Base-by-base conservation (phyloP, 2,113 vertebrate species). In the Paraplagusia blochii region DNA sequence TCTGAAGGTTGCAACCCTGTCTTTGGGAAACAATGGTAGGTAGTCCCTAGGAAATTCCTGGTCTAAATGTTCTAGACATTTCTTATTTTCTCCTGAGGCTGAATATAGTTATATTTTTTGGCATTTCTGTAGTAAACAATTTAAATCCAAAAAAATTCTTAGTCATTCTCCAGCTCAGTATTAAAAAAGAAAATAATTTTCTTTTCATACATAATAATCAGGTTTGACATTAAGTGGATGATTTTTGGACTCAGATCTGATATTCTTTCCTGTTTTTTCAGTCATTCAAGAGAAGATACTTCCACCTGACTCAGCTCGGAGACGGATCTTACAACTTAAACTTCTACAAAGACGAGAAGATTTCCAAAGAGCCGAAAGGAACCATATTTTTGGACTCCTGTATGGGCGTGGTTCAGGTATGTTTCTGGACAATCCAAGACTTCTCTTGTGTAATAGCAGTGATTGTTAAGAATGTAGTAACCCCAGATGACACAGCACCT, bases 261-360 rank as follows among this genome's bases (percentile, higher is more conserved):
- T 10, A 36, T 5, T 12, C 19, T 52, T 67, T 47, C 76, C 48
- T 58, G 50, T 43, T 58, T 8, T 76, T 80, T 42, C 81, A 99
- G 97, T 99, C 97, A 14, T 99, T 99, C 88, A 99, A 99, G 89
- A 91, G 96, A 79, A 92, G 97, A 44, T 99, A 98, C 88, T 99
- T 99, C 87, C 95, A 98, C 77, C 88, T 99, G 22, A 94, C 95
- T 9, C 97, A 99, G 74, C 93, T 99, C 19, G 94, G 94, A 1
- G 97, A 99, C 57, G 96, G 97, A 56, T 99, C 97, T 11, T 97
- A 97, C 84, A 99, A 97, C 78, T 91, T 99, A 50, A 98, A 97
- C 88, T 99, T 99, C 88, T 98, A 97, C 86, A 99, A 99, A 87
- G 97, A 99, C 81, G 97, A 99, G 76, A 99, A 99, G 88, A 95